Percentiles rank a stretch among this genome's conserved stretches.
phyloP scores from a whole-genome alignment of 2,888 invertebrate genomes.

The Dicranocentrus wangi region DNA sequence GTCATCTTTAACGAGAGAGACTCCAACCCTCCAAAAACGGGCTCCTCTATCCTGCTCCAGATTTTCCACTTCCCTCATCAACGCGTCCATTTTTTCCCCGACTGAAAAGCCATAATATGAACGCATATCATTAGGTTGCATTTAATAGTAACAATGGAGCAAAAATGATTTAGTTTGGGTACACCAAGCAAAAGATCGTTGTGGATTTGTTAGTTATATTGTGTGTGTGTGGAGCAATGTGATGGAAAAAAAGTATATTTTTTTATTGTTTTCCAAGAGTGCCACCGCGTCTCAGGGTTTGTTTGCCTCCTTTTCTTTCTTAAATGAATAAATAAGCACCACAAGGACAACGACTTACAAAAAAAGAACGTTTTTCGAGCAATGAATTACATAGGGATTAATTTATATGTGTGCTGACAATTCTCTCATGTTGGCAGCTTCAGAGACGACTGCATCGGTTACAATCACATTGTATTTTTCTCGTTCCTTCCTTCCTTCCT shows the following conservation, averaged over 20 bases:
- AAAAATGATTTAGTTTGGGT: background rate
- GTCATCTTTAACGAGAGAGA: background rate
- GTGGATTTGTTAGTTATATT: background rate
- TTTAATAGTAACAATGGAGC: conserved; percentile 1
- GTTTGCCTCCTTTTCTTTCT: background rate
- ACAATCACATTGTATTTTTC: background rate
- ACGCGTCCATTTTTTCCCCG: background rate
- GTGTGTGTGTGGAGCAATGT: conserved; percentile 7
- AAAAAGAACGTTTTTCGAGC: too few species aligned
- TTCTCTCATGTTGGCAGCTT: conserved; percentile 5
- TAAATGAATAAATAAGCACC: conserved; percentile 4
- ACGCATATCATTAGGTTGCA: conserved; percentile 11
- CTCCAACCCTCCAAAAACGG: background rate
- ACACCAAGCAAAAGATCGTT: background rate
- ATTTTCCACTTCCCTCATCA: conserved; percentile 8
- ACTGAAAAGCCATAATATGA: background rate
- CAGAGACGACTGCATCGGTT: too few species aligned
- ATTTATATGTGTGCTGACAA: conserved; percentile 16
- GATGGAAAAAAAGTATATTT: background rate
- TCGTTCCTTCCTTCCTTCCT: background rate
- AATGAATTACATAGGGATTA: too few species aligned
- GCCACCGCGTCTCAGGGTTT: conserved; percentile 8
- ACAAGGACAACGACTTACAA: background rate
- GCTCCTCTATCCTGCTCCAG: background rate
- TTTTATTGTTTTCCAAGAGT: background rate